These are phyloP conservation scores for Zalophus californianus DNA, from an alignment of 2,797 vertebrate genomes.

Conservation along the genomic window DNA sequence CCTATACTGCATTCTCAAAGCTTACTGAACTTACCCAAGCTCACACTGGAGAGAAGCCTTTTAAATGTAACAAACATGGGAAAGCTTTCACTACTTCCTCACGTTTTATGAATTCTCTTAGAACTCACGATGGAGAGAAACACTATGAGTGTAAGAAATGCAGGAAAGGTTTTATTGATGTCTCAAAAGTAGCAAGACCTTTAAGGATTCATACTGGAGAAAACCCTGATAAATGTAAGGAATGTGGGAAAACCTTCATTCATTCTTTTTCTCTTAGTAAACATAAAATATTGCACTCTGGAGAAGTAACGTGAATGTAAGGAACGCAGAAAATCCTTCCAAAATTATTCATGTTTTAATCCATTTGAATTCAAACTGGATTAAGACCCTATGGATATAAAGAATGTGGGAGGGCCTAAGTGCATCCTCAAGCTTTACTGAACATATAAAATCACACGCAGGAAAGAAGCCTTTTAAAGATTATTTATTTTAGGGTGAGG, in stretches of 20 bases:
- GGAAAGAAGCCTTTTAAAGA: constrained; percentile 47
- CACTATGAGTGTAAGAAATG: not conserved
- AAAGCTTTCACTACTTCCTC: not conserved
- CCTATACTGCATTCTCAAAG: not conserved
- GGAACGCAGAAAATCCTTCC: not conserved
- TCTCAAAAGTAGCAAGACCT: not conserved
- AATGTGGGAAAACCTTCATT: not conserved
- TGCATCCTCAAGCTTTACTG: not conserved
- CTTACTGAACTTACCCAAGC: not conserved
- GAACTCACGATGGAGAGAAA: not conserved
- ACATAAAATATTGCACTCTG: not conserved
- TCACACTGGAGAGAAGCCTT: not conserved
- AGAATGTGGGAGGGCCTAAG: not conserved
- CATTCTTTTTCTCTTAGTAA: not conserved
- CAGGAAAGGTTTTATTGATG: not conserved
- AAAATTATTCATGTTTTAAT: not conserved
- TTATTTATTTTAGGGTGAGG: too few species aligned
- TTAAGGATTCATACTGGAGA: not conserved
- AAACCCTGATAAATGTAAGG: not conserved
- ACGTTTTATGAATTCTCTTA: not conserved
- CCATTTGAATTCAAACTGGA: not conserved
- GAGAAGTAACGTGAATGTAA: not conserved
- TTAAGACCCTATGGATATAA: not conserved
- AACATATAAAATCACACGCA: constrained; percentile 53
- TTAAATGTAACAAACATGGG: not conserved